These are phyloP conservation scores for Tuberolachnus salignus DNA, from an alignment of 2,888 invertebrate species.

Conservation along the genomic window DNA sequence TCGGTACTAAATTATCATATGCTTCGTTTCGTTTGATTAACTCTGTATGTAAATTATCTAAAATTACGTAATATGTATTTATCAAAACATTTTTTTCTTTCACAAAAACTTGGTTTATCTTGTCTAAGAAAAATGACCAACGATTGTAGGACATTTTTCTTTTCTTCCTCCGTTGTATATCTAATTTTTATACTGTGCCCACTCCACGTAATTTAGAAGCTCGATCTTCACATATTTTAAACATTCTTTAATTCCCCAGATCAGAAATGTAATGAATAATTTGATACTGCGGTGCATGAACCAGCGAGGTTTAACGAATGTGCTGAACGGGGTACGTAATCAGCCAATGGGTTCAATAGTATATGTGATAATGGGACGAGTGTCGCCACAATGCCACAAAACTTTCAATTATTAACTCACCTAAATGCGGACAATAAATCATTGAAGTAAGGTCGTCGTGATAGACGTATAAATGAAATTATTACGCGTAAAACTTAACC, in stretches of 20 bases:
- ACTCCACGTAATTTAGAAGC: conserved; percentile 10
- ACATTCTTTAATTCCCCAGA: conserved; percentile 12
- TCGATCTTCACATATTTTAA: conserved; percentile 13
- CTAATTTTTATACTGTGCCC: neutral
- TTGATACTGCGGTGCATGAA: neutral
- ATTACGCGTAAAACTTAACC: too few species aligned
- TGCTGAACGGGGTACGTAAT: conserved; percentile 27
- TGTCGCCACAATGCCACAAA: too few species aligned
- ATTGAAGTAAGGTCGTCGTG: too few species aligned
- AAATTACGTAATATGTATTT: conserved; percentile 13
- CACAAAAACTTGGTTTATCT: neutral
- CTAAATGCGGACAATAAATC: too few species aligned
- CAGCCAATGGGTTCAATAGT: too few species aligned
- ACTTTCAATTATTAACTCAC: too few species aligned
- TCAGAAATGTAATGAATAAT: conserved; percentile 6
- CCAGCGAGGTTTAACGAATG: too few species aligned
- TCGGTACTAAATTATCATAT: conserved; percentile 10
- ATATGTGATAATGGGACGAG: too few species aligned
- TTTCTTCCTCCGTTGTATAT: neutral
- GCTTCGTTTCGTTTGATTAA: conserved; percentile 27
- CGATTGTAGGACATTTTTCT: conserved; percentile 1
- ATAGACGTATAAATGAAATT: too few species aligned
- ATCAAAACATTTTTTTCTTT: conserved; percentile 11
- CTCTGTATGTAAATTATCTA: conserved; percentile 28
- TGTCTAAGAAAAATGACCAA: too few species aligned